Evolutionary conservation across 2,888 invertebrate species (phyloP).

Genomic region (Harpalus rufipes): DNA sequence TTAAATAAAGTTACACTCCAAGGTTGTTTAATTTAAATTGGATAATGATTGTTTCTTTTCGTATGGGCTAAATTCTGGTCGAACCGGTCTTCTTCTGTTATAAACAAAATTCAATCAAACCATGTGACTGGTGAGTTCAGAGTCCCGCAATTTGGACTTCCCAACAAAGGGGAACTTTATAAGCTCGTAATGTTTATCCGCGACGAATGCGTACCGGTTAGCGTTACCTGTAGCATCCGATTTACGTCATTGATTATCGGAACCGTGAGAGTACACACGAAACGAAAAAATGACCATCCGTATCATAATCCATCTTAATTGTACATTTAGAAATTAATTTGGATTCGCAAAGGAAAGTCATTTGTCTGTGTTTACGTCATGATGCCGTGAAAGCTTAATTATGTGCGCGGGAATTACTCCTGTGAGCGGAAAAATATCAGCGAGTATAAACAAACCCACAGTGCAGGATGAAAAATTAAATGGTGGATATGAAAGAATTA

Average conservation of each 20-base stretch:
- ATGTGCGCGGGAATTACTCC: constrained; percentile 37
- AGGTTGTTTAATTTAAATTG: neutral
- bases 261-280: constrained; percentile 13
- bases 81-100: constrained; percentile 41
- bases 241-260: constrained; percentile 21
- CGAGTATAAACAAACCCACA: constrained; percentile 1
- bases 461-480: constrained; percentile 41
- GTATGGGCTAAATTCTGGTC: constrained; percentile 3
- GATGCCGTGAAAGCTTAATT: constrained; percentile 60
- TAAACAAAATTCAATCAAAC: constrained; percentile 53
- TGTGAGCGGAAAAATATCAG: constrained; percentile 24
- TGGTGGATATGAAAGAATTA: constrained; percentile 54
- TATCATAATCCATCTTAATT: constrained; percentile 56
- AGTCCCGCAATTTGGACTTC: constrained; percentile 34
- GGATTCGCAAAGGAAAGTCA: constrained; percentile 42
- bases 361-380: constrained; percentile 58
- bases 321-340: constrained; percentile 51
- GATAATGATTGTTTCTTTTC: constrained; percentile 4
- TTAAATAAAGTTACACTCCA: neutral
- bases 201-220: constrained; percentile 18
- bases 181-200: constrained; percentile 24
- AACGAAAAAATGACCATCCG: constrained; percentile 29
- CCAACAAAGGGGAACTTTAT: constrained; percentile 11
- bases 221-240: constrained; percentile 14
- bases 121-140: constrained; percentile 30